A percentile compares a stretch with the other conserved stretches of the same genome.
phyloP scores from a whole-genome alignment of 2,113 vertebrate species.

The Barbus barbus region DNA sequence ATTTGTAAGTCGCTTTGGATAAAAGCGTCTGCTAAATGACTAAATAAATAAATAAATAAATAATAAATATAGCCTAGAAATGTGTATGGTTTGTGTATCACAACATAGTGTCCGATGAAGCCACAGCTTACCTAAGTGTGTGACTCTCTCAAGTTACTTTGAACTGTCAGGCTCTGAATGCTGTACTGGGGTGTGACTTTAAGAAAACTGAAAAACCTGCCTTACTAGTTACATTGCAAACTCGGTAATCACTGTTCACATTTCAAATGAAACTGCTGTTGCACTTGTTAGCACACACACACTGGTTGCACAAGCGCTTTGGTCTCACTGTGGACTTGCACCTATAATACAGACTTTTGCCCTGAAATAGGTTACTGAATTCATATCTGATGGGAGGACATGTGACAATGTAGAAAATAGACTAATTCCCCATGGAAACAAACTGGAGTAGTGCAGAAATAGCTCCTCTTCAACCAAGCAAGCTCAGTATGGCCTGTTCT shows the following conservation, averaged over 20 bases:
- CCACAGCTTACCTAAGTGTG: not conserved
- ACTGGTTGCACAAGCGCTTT: not conserved
- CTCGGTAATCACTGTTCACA: conserved; percentile 7
- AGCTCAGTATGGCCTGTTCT: conserved; percentile 45
- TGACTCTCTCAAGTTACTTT: not conserved
- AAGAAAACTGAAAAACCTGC: conserved; percentile 21
- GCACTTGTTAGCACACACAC: no score
- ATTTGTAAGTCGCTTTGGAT: no score
- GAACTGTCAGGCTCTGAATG: conserved; percentile 2
- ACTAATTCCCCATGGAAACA: conserved; percentile 50
- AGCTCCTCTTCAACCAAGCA: conserved; percentile 49
- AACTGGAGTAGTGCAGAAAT: conserved; percentile 54
- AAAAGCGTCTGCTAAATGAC: no score
- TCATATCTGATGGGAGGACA: conserved; percentile 53
- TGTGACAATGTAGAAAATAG: conserved; percentile 56
- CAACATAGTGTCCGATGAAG: not conserved
- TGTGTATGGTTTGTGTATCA: not conserved
- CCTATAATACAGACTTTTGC: conserved; percentile 28
- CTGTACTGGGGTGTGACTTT: conserved; percentile 38
- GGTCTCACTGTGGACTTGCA: not conserved
- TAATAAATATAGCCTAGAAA: no score
- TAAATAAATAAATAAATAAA: no score
- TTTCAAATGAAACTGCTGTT: conserved; percentile 27
- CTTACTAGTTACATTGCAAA: conserved; percentile 19
- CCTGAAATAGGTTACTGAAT: conserved; percentile 59